Conservation (phyloP, 2,113 vertebrate genomes). For the Picathartes gymnocephalus region DNA sequence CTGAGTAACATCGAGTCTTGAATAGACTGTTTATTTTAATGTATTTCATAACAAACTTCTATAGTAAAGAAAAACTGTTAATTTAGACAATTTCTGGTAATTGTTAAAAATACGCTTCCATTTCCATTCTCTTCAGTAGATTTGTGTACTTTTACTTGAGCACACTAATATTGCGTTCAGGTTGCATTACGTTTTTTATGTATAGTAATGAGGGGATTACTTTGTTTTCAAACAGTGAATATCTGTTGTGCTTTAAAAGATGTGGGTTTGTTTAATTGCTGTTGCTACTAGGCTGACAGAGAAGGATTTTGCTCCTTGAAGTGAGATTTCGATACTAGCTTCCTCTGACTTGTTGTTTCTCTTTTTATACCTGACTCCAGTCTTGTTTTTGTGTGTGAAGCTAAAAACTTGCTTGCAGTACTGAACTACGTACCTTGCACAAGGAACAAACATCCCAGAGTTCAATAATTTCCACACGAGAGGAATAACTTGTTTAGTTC, state of each 20-base stretch:
- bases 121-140: neutral
- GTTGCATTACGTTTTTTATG: neutral
- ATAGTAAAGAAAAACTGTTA: neutral
- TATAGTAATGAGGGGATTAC: neutral
- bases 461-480: neutral
- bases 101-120: neutral
- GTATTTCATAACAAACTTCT: neutral
- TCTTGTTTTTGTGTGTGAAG: neutral
- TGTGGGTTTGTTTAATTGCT: neutral
- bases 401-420: neutral
- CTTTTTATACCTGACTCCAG: neutral
- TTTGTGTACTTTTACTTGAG: neutral
- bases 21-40: neutral
- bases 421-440: neutral
- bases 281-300: neutral
- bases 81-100: neutral
- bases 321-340: neutral
- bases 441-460: neutral
- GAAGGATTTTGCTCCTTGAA: neutral
- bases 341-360: neutral
- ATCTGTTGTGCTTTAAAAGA: neutral
- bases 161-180: neutral
- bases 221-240: neutral
- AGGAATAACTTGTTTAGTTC: neutral
- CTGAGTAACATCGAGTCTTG: neutral